Evolutionary conservation across 37 sponge, comb jelly and placozoan genomes (phyloP).

Genomic region (Crambe crambe): DNA sequence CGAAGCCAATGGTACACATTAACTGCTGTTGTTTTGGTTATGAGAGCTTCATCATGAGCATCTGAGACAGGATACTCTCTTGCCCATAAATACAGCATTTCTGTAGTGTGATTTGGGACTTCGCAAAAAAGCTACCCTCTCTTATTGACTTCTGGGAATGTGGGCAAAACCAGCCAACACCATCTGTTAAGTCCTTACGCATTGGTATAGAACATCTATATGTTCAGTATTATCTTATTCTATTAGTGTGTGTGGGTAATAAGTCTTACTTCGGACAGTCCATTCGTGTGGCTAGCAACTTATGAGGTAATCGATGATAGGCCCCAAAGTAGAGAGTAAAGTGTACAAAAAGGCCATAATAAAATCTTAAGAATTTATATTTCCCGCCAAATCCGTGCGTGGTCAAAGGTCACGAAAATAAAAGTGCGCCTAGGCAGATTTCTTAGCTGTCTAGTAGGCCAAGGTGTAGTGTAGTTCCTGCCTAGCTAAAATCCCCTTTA

Average conservation of each 20-base stretch:
- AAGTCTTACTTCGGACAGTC: neutral
- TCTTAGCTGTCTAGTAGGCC: too few relatives aligned
- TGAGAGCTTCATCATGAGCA: constrained; percentile 37
- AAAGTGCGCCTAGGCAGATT: too few relatives aligned
- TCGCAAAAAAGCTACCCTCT: constrained; percentile 50
- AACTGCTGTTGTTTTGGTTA: constrained; percentile 29
- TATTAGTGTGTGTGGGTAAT: neutral
- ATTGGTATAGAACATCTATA: neutral
- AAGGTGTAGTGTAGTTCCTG: too few relatives aligned
- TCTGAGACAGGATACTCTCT: constrained; percentile 36
- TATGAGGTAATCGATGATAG: neutral
- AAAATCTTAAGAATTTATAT: too few relatives aligned
- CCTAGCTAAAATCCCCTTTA: too few relatives aligned
- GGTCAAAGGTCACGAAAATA: too few relatives aligned
- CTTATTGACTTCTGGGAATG: constrained; percentile 29
- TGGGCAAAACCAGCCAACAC: constrained; percentile 42
- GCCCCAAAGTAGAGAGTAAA: neutral
- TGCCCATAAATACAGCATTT: constrained; percentile 66
- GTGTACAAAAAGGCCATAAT: neutral
- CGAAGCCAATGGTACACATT: constrained; percentile 64
- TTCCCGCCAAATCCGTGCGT: neutral
- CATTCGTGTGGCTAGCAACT: neutral
- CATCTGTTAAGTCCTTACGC: constrained; percentile 39
- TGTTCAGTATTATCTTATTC: neutral
- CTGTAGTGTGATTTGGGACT: constrained; percentile 49